phyloP scores from a whole-genome alignment of 2,113 vertebrate genomes.

The Actinemys pallida region DNA sequence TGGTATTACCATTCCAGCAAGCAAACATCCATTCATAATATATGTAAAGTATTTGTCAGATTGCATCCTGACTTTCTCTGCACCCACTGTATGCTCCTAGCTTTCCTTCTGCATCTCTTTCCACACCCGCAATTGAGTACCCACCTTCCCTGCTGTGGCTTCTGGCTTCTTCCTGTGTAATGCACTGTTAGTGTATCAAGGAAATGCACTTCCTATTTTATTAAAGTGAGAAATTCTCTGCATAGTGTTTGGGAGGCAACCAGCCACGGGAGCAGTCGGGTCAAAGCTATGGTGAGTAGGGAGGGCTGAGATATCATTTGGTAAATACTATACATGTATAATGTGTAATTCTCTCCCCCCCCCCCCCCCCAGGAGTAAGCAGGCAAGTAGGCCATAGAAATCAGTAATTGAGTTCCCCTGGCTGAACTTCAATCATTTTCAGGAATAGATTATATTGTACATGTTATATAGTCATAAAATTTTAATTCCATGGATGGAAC shows the following conservation, averaged over 20 bases:
- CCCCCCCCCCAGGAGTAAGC: neutral
- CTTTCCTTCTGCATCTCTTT: neutral
- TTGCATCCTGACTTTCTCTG: neutral
- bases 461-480: neutral
- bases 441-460: neutral
- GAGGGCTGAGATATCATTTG: neutral
- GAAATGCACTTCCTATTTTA: neutral
- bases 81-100: neutral
- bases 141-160: neutral
- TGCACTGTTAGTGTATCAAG: fast-evolving
- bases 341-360: no score
- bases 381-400: neutral
- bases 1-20: neutral
- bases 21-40: neutral
- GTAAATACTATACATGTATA: neutral
- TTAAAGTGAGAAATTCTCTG: neutral
- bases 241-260: fast-evolving
- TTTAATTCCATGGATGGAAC: neutral
- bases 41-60: neutral
- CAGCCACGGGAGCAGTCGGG: fast-evolving
- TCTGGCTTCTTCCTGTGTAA: neutral
- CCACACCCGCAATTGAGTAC: neutral
- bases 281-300: neutral
- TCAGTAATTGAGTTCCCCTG: neutral
- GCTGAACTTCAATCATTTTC: neutral